Evolutionary conservation across 1,140 invertebrate species (phyloP), one percentile per base, ranked within the genome.

Genomic region (Lepeophtheirus salmonis): DNA sequence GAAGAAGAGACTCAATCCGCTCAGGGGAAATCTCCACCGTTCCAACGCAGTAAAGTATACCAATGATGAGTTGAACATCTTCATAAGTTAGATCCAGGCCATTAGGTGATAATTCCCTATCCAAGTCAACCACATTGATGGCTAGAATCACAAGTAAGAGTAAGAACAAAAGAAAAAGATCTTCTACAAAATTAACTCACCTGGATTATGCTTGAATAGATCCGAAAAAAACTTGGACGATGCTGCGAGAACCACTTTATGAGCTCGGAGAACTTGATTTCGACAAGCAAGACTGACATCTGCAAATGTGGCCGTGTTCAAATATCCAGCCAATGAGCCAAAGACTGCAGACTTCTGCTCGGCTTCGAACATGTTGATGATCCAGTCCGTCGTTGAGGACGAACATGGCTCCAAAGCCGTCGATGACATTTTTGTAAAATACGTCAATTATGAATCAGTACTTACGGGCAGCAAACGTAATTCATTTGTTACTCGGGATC

Each of bases 21-120:
- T 23, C 41, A 2, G 59, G 51, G 50, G 59, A 61, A 2, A 53
- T 61, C 21, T 61, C 59, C 1, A 61, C 22, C 12, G 50, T 61
- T 18, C 59, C 59, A n/a, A 61, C 59, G 50, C 59, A 61, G 25
- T 61, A 61, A 3, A 61, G 59, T 2, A 53, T 52, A 10, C 59
- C 51, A 3, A 61, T 53, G 6, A 61, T 54, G 13, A 54, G 24
- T 20, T 53, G 49, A 24, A 61, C 17, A 22, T 61, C 59, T 2
- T 26, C 50, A n/a, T 55, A 61, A 12, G 50, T 53, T 4, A 61
- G 50, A 14, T 49, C 3, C 12, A 61, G 41, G 16, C 49, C 59
- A 21, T 61, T 53, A 1, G 59, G 18, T 1, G 21, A 17, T 2
- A 61, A 20, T 21, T 61, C 59, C 16, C 3, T 2, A 18, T 61